These are phyloP conservation scores for Trematocara nigrifrons DNA, from an alignment of 2,113 vertebrate species.

Conservation along the genomic window DNA sequence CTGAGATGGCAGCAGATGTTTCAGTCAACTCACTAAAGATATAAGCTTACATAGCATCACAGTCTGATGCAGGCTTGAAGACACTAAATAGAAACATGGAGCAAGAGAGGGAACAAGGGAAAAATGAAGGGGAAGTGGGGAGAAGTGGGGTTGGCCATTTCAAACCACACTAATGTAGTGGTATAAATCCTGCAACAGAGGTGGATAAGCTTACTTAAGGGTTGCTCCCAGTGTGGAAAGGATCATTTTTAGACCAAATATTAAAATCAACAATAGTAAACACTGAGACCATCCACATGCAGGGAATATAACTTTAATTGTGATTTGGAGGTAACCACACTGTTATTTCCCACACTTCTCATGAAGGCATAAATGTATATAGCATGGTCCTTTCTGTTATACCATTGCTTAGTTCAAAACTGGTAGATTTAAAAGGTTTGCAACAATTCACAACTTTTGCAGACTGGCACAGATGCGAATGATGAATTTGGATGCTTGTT, in stretches of 20 bases:
- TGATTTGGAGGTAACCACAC: background rate
- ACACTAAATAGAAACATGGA: background rate
- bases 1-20: constrained; percentile 26
- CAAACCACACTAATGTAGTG: background rate
- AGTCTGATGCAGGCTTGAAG: background rate
- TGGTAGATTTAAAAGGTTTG: background rate
- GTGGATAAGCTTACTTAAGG: background rate
- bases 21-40: constrained; percentile 20
- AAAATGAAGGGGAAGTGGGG: background rate
- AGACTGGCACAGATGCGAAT: background rate
- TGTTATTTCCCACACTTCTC: background rate
- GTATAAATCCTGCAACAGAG: background rate
- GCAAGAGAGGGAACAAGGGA: background rate
- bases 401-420: background rate
- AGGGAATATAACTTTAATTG: background rate
- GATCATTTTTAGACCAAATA: background rate
- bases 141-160: background rate
- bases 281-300: background rate
- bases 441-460: background rate
- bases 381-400: background rate
- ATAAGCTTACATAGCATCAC: constrained; percentile 17
- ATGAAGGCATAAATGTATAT: background rate
- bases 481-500: background rate
- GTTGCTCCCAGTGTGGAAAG: background rate
- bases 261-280: background rate